Evolutionary conservation across 1,140 invertebrate genomes (phyloP).

Genomic region (Neodiprion fabricii): DNA sequence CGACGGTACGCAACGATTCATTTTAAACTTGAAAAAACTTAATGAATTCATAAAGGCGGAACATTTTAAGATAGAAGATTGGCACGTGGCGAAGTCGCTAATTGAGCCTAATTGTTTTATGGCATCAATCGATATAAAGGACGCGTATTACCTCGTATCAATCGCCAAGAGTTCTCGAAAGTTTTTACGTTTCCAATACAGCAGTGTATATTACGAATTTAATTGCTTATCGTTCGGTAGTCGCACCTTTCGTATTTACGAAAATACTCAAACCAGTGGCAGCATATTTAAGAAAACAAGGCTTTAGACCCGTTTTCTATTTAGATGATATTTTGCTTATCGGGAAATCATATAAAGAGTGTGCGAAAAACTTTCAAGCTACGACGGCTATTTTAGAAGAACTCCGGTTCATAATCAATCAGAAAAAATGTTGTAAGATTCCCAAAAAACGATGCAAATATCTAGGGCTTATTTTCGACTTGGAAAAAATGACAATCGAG

Average conservation of each 20-base stretch:
- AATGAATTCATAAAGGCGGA: conserved; percentile 21
- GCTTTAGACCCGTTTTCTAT: conserved; percentile 15
- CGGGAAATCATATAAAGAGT: neutral
- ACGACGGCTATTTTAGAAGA: conserved; percentile 2
- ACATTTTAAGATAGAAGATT: conserved; percentile 30
- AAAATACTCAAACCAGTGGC: conserved; percentile 35
- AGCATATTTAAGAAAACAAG: conserved; percentile 7
- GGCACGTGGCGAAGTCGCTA: conserved; percentile 12
- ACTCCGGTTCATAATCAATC: conserved; percentile 21
- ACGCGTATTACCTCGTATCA: conserved; percentile 23
- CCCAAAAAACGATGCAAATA: conserved; percentile 19
- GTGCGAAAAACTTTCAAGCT: conserved; percentile 7
- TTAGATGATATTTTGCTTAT: conserved; percentile 23
- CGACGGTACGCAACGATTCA: conserved; percentile 20
- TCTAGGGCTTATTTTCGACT: conserved; percentile 21
- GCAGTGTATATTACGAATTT: conserved; percentile 18
- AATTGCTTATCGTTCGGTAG: conserved; percentile 30
- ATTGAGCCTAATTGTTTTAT: conserved; percentile 19
- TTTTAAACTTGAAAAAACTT: conserved; percentile 29
- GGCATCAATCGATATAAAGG: conserved; percentile 18
- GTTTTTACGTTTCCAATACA: conserved; percentile 22
- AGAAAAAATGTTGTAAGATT: conserved; percentile 15
- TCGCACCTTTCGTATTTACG: conserved; percentile 32
- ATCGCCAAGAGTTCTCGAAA: conserved; percentile 6
- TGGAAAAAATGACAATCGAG: conserved; percentile 12